These are phyloP conservation scores for Sterrhoptilus dennistouni DNA, from an alignment of 2,113 vertebrate genomes.

Conservation along the genomic window DNA sequence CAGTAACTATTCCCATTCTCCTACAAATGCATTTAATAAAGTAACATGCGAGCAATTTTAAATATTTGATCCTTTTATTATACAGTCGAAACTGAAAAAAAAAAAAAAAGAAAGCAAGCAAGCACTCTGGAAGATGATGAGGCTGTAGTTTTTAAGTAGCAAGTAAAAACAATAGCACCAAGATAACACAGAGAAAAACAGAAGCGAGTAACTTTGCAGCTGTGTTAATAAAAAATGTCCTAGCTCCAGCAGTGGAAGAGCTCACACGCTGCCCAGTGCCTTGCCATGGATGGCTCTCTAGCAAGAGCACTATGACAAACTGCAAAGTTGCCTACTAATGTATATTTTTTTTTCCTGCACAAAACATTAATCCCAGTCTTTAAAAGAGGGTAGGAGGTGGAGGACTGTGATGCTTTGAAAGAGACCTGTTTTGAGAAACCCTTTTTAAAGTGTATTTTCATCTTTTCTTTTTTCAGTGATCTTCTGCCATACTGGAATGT, in stretches of 20 bases:
- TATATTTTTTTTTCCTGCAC: neutral
- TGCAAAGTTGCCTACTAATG: neutral
- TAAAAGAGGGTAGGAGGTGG: constrained; percentile 43
- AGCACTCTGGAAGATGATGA: constrained; percentile 23
- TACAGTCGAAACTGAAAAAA: neutral
- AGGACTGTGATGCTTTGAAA: constrained; percentile 61
- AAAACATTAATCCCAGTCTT: constrained; percentile 42
- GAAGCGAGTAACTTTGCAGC: neutral
- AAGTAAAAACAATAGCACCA: constrained; percentile 54
- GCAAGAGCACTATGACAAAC: neutral
- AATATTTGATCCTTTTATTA: constrained; percentile 49
- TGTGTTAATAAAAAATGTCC: neutral
- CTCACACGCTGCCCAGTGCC: neutral
- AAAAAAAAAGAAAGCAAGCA: neutral
- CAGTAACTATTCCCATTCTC: constrained; percentile 52
- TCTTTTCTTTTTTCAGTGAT: constrained; percentile 69
- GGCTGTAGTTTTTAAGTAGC: constrained; percentile 43
- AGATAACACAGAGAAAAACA: constrained; percentile 46
- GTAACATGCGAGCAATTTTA: constrained; percentile 38
- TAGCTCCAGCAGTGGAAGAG: neutral
- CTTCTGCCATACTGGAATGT: constrained; percentile 78
- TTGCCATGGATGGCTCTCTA: neutral
- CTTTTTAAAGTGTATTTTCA: constrained; percentile 69
- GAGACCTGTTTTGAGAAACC: constrained; percentile 56
- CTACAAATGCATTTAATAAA: constrained; percentile 47